These are phyloP conservation scores for Contarinia nasturtii DNA, from an alignment of 1,140 invertebrate species.

Conservation along the genomic window DNA sequence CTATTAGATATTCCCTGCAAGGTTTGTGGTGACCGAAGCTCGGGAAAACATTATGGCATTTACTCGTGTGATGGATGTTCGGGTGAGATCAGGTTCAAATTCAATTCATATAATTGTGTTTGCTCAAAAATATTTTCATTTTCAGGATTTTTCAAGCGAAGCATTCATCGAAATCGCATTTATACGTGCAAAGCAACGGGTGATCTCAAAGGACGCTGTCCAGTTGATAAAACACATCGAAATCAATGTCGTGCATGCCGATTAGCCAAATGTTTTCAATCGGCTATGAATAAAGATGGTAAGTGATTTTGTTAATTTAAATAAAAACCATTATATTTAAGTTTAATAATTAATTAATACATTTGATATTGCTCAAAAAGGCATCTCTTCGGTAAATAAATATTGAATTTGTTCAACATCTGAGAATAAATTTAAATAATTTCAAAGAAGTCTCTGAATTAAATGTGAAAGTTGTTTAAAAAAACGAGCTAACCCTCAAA, in stretches of 20 bases:
- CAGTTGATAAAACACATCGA: conserved; percentile 89
- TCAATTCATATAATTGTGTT: neutral
- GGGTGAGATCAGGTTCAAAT: neutral
- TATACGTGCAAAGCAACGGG: conserved; percentile 94
- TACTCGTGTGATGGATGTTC: conserved; percentile 77
- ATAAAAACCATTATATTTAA: no score
- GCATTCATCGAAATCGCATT: conserved; percentile 84
- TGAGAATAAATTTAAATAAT: no score
- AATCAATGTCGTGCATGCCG: conserved; percentile 95
- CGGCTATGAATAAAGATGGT: conserved; percentile 98
- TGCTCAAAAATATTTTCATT: no score
- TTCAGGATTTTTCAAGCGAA: conserved; percentile 95
- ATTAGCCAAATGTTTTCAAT: conserved; percentile 90
- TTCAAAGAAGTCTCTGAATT: no score
- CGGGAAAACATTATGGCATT: conserved; percentile 93
- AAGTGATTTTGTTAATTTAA: conserved; percentile 24
- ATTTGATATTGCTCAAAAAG: no score
- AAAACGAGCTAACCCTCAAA: no score
- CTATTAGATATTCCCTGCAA: conserved; percentile 90
- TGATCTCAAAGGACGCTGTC: conserved; percentile 78
- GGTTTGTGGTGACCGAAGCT: conserved; percentile 90
- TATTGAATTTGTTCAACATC: no score
- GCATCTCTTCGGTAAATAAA: no score
- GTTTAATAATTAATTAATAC: no score
- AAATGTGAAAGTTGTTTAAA: no score